A percentile compares a stretch with the other conserved stretches of the same genome.
phyloP scores from a whole-genome alignment of 1,140 invertebrate species.

The Brachionus plicatilis region DNA sequence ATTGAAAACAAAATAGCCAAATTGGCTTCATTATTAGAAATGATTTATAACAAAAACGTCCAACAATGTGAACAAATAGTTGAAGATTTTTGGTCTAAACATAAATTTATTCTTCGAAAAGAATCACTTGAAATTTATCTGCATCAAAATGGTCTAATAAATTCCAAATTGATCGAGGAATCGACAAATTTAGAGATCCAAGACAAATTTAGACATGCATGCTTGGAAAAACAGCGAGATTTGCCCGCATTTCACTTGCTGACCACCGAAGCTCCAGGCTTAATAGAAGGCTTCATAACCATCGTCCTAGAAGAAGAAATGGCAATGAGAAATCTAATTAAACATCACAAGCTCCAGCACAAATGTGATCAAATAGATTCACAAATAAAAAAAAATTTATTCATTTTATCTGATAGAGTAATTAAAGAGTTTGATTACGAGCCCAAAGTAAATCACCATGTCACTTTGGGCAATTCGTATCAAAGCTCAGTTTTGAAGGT shows the following conservation, averaged over 20 bases:
- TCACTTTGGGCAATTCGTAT: neutral
- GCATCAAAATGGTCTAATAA: neutral
- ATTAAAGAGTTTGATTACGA: neutral
- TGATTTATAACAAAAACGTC: neutral
- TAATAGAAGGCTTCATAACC: neutral
- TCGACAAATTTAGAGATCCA: neutral
- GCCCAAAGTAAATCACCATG: neutral
- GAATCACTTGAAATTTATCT: neutral
- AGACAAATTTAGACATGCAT: neutral
- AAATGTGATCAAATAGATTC: neutral
- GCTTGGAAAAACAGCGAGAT: neutral
- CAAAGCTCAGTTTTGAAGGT: neutral
- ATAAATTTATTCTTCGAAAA: neutral
- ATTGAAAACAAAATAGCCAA: neutral
- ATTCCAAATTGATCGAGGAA: neutral
- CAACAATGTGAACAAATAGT: neutral
- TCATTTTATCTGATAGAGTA: neutral
- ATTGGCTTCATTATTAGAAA: neutral
- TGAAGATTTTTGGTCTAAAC: neutral
- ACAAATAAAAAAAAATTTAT: neutral
- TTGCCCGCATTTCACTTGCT: neutral
- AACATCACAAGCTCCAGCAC: neutral
- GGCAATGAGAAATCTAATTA: neutral
- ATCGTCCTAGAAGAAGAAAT: constrained; percentile 13
- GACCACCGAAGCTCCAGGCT: neutral